Evolutionary conservation across 2,888 invertebrate genomes (phyloP).

Genomic region (Microctonus hyperodae): DNA sequence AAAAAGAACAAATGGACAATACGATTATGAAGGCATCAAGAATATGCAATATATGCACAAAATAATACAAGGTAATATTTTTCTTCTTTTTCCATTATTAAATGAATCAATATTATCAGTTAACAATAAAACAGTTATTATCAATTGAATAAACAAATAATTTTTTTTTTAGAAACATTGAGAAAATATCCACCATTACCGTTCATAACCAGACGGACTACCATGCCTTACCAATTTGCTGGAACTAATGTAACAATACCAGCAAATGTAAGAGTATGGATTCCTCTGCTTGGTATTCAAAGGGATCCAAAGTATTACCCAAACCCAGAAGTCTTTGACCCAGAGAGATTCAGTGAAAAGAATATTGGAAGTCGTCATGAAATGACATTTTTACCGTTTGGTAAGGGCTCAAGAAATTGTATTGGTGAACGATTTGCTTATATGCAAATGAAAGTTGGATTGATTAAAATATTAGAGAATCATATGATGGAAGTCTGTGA

Average conservation of each 20-base stretch:
- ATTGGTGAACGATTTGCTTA: conserved; percentile 46
- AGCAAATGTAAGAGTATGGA: conserved; percentile 25
- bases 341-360: conserved; percentile 50
- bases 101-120: no score
- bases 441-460: not conserved
- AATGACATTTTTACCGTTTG: conserved; percentile 51
- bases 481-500: not conserved
- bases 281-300: conserved; percentile 39
- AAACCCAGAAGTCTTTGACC: conserved; percentile 48
- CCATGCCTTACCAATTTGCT: conserved; percentile 38
- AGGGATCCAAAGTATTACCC: conserved; percentile 37
- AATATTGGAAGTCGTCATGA: conserved; percentile 41
- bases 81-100: no score
- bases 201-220: conserved; percentile 53
- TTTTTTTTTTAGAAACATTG: conserved; percentile 60
- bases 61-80: conserved; percentile 49
- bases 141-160: conserved; percentile 15
- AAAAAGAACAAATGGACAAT: conserved; percentile 48
- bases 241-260: conserved; percentile 37
- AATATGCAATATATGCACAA: conserved; percentile 62
- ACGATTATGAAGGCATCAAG: conserved; percentile 60
- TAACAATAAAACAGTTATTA: no score
- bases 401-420: conserved; percentile 56
- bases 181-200: conserved; percentile 62
- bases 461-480: not conserved